These are phyloP conservation scores for Hirtodrosophila histrioides DNA, from an alignment of 2,888 invertebrate genomes.

Conservation along the genomic window DNA sequence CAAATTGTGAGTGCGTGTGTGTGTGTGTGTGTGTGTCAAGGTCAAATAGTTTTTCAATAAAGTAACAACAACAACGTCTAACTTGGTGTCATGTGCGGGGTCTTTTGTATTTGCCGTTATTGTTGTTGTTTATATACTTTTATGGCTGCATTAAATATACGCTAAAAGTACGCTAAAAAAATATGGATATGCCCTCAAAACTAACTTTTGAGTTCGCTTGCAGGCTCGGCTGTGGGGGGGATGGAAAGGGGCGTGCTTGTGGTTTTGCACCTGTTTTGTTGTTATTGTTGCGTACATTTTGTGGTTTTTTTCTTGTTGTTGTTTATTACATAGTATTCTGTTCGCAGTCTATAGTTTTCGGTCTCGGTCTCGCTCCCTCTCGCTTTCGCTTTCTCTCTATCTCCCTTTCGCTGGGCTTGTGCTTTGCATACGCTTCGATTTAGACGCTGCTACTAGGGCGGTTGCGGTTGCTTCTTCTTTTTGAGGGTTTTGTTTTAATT, in stretches of 20 bases:
- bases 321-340: conserved; percentile 39
- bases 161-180: conserved; percentile 42
- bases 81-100: conserved; percentile 34
- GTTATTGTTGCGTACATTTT: conserved; percentile 7
- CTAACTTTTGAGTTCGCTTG: neutral
- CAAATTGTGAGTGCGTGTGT: conserved; percentile 9
- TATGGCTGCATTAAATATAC: conserved; percentile 49
- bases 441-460: conserved; percentile 15
- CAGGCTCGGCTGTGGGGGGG: neutral
- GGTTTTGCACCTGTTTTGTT: conserved; percentile 4
- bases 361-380: neutral
- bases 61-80: conserved; percentile 21
- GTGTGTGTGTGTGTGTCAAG: conserved; percentile 33
- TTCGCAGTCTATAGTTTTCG: neutral
- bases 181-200: conserved; percentile 24
- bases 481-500: conserved; percentile 58
- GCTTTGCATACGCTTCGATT: neutral
- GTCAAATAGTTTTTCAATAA: conserved; percentile 51
- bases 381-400: conserved; percentile 1
- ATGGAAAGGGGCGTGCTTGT: neutral
- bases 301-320: conserved; percentile 18
- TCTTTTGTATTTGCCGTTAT: conserved; percentile 20
- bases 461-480: conserved; percentile 32
- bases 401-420: conserved; percentile 1
- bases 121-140: conserved; percentile 22